Conservation (phyloP, 2,797 vertebrate species). For the Tadarida brasiliensis region DNA sequence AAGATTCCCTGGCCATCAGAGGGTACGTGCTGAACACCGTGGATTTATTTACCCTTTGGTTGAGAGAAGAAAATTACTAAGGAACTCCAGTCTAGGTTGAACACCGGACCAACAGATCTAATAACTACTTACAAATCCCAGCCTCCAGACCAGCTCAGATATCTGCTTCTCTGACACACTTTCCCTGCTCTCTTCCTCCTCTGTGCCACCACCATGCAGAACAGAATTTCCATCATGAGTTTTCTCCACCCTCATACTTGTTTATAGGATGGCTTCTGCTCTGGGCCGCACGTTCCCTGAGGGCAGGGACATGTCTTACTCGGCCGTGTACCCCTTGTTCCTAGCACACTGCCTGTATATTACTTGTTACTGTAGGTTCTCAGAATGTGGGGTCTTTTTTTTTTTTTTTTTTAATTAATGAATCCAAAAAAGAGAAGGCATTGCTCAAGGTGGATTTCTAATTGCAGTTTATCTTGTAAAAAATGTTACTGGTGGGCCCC, state of each 20-base stretch:
- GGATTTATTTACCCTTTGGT: background rate
- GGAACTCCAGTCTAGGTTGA: background rate
- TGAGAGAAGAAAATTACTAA: background rate
- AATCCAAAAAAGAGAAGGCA: background rate
- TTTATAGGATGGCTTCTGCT: background rate
- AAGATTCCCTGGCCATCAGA: background rate
- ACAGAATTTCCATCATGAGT: background rate
- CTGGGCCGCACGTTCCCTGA: background rate
- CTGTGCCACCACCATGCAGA: background rate
- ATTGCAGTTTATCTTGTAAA: conserved; percentile 6
- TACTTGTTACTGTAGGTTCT: background rate
- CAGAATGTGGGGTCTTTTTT: background rate
- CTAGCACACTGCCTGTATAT: background rate
- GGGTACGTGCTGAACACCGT: background rate
- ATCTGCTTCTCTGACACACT: background rate
- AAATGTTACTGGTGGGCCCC: background rate
- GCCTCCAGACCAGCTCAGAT: background rate
- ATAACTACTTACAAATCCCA: background rate
- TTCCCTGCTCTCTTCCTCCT: background rate
- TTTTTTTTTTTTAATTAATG: background rate
- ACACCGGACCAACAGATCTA: background rate
- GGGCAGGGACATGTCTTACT: background rate
- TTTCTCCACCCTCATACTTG: background rate
- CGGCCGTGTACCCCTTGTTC: background rate
- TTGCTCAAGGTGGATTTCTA: background rate